phyloP scores from a whole-genome alignment of 2,797 vertebrate species.

The Peromyscus attwateri region DNA sequence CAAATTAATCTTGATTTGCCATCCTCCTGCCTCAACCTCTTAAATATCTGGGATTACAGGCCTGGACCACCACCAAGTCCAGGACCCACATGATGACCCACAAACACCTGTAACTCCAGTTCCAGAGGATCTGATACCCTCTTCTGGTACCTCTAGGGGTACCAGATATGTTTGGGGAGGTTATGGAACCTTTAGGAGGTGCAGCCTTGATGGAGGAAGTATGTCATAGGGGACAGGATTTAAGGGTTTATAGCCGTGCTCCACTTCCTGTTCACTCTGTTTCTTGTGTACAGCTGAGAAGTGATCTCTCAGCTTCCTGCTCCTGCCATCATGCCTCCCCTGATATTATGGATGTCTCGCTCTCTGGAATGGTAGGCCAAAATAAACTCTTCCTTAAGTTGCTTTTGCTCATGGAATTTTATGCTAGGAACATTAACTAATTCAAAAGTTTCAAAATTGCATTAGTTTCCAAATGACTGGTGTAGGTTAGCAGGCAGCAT shows the following conservation, averaged over 20 bases:
- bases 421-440: not conserved
- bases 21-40: not conserved
- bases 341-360: too few species aligned
- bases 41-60: not conserved
- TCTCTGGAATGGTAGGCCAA: not conserved
- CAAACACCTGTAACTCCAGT: not conserved
- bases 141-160: not conserved
- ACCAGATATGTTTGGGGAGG: not conserved
- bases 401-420: not conserved
- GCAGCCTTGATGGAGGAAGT: not conserved
- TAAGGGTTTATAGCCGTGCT: not conserved
- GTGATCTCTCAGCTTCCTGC: not conserved
- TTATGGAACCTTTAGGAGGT: not conserved
- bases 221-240: not conserved
- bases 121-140: not conserved
- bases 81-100: not conserved
- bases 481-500: not conserved
- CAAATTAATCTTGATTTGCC: not conserved
- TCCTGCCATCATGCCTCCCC: not conserved
- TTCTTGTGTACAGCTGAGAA: not conserved
- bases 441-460: not conserved
- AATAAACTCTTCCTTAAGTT: not conserved
- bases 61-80: not conserved
- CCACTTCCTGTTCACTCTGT: not conserved
- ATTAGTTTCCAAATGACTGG: conserved; percentile 1